Evolutionary conservation across 2,888 invertebrate genomes (phyloP), one percentile per base, ranked within the genome.

Genomic region (Drosophila sordidula): DNA sequence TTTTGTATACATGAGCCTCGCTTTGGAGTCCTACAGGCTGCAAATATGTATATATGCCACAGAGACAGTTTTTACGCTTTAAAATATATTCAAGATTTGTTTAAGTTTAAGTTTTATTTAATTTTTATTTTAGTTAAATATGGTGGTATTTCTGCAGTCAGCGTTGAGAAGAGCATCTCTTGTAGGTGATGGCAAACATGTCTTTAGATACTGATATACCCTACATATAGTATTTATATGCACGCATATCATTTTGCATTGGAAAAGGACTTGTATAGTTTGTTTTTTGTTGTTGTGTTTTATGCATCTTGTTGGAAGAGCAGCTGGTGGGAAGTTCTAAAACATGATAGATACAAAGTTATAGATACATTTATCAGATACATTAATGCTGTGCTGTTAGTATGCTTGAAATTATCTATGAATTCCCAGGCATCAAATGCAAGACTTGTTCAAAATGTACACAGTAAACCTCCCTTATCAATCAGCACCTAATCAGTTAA

Each of bases 101-200:
- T 49, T 65, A 41, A 52, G 47, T 64, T 52, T 67, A 57, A 57
- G 29, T 66, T 72, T 67, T 66, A 70, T 58, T 67, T 73, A 70
- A 29, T 66, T 54, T 77, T 69, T 38, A 65, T 63, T 44, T 68
- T 62, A 70, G 64, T 67, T 83, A 70, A 79, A 84, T 80, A 85
- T 90, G 90, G 90, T 90, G 90, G 90, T 90, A 90, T 75, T 87
- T 90, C 87, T 90, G 90, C 90, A 90, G 90, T 90, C 90, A 90
- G 90, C 90, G 90, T 89, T 90, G 83, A 89, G 90, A 90, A 89
- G 80, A 88, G 85, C 70, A 75, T 87, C 76, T 86, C 89, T 87
- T 77, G 49, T 89, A 79, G 81, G 81, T 89, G 87, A 85, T 89
- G 89, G 85, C 89, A 89, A 80, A 74, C 66, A 75, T 65, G 69